Evolutionary conservation across 2,888 invertebrate genomes (phyloP).

Genomic region (Agriopis leucophaearia): DNA sequence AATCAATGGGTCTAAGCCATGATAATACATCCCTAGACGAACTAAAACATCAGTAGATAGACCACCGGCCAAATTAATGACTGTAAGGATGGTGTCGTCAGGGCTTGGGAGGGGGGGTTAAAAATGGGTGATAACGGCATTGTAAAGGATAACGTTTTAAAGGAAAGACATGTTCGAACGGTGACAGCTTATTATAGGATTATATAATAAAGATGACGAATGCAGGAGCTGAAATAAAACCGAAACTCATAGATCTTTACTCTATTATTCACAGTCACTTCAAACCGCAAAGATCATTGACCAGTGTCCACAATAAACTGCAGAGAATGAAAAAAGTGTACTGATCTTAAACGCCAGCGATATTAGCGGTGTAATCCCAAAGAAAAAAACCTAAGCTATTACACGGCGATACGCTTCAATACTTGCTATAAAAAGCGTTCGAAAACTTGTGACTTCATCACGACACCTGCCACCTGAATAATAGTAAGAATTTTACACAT

Average conservation of each 20-base stretch:
- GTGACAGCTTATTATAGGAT: no score
- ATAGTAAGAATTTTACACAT: slow-evolving; percentile 60
- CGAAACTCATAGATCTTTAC: background rate
- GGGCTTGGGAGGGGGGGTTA: background rate
- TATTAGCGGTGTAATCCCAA: slow-evolving; percentile 17
- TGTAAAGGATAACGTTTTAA: background rate
- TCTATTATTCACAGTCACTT: slow-evolving; percentile 4
- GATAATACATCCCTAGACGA: background rate
- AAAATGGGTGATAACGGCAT: background rate
- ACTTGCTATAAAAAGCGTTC: slow-evolving; percentile 41
- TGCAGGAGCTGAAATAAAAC: no score
- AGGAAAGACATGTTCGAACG: background rate
- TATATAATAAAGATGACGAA: background rate
- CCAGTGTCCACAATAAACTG: slow-evolving; percentile 25
- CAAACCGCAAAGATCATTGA: slow-evolving; percentile 43
- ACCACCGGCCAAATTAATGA: background rate
- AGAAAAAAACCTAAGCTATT: slow-evolving; percentile 49
- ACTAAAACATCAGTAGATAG: background rate
- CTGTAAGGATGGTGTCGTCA: no score
- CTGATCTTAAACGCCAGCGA: slow-evolving; percentile 35
- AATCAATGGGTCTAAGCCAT: background rate
- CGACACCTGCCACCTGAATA: slow-evolving; percentile 65
- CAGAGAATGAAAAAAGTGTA: slow-evolving; percentile 4
- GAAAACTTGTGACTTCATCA: slow-evolving; percentile 65
- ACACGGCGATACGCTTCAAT: slow-evolving; percentile 52